Evolutionary conservation across 2,797 vertebrate genomes (phyloP), one percentile per base, ranked within the genome.

Genomic region (Oceanodroma leucorhoa): DNA sequence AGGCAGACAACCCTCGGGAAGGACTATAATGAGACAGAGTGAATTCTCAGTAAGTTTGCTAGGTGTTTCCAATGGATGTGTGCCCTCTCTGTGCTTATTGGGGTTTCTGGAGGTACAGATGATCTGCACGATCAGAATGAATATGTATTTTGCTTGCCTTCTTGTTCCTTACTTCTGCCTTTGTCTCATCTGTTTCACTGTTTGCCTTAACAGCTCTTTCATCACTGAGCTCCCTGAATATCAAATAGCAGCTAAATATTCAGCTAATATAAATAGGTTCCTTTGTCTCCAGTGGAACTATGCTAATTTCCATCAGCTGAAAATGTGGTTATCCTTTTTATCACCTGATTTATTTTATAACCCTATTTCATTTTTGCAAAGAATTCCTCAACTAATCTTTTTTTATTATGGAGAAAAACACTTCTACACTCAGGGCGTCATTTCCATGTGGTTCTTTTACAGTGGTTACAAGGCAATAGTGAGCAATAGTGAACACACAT

Each of bases 171-270:
- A 14, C 8, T 84, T 87, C 29, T 73, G 24, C 11, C 26, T 58
- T 76, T 92, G 61, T 77, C 32, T 91, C 34, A 26, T 67, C 55
- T 80, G 5, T 81, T 94, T 89, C 53, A 55, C 23, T 93, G 32
- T 84, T 93, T 93, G 53, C 75, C 71, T 92, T 70, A 53, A 53
- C 21, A 87, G 71, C 55, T 87, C 67, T 89, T 83, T 77, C 55
- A 73, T 77, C 75, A 64, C 24, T 62, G 51, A 89, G 18, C 40
- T 41, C 40, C 13, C 46, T 55, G 82, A 90, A 79, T 84, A 90
- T 61, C 57, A 92, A 95, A 80, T 72, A 90, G 83, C 60, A 79
- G 34, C 0, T 5, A 70, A 89, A 87, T 66, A n/a, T 84, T 70
- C 40, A 66, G 80, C 16, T 92, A 66, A 77, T 64, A 79, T 43